A percentile compares a stretch with the other conserved stretches of the same genome.
Evolutionary conservation across 2,888 invertebrate genomes (phyloP).

Genomic region (Pollenia amentaria): DNA sequence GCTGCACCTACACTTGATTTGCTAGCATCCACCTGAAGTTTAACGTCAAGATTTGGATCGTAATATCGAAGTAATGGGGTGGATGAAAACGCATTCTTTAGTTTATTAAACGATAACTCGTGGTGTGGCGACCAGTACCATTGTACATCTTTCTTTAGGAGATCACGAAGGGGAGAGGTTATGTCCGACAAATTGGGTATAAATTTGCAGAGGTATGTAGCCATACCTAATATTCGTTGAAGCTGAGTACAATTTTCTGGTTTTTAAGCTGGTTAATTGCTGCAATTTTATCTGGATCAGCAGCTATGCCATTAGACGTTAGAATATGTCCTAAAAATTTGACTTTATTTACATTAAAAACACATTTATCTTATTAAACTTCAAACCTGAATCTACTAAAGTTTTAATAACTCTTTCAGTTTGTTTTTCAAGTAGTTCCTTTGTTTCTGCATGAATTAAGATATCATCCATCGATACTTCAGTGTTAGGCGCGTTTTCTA

Average conservation of each 20-base stretch:
- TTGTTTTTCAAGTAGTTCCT: conserved; percentile 72
- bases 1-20: conserved; percentile 77
- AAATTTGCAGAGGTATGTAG: conserved; percentile 62
- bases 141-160: conserved; percentile 63
- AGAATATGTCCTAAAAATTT: conserved; percentile 79
- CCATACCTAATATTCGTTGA: conserved; percentile 69
- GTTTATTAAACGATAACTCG: conserved; percentile 54
- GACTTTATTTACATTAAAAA: conserved; percentile 59
- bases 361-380: conserved; percentile 77
- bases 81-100: conserved; percentile 64
- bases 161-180: conserved; percentile 41
- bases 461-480: conserved; percentile 76
- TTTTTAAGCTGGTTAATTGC: conserved; percentile 75
- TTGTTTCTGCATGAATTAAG: conserved; percentile 74
- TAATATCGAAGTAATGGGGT: conserved; percentile 77
- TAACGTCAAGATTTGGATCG: conserved; percentile 76
- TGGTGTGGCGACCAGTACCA: conserved; percentile 63
- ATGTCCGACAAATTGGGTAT: conserved; percentile 64
- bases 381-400: conserved; percentile 73
- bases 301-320: conserved; percentile 75
- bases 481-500: no score
- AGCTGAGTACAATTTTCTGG: conserved; percentile 72
- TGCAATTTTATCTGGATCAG: conserved; percentile 77
- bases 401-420: conserved; percentile 72
- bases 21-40: conserved; percentile 75